Percentiles rank a stretch among this genome's conserved stretches.
phyloP scores from a whole-genome alignment of 2,888 invertebrate genomes.

The Watsonalla cultraria region DNA sequence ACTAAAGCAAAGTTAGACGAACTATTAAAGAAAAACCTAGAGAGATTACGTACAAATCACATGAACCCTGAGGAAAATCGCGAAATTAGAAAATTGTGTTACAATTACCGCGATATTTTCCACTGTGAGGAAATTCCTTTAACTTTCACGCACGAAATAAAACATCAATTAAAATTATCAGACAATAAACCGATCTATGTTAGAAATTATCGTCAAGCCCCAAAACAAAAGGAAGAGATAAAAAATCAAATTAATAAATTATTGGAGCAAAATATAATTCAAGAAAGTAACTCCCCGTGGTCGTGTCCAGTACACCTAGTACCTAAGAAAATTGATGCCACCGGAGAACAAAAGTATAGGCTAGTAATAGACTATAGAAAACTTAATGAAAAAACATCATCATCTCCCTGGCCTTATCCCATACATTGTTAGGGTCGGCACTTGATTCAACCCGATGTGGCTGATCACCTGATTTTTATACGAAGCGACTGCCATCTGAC shows the following conservation, averaged over 20 bases:
- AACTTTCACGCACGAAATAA: constrained; percentile 28
- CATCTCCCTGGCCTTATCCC: too few species aligned
- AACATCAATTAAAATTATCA: constrained; percentile 33
- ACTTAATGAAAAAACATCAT: too few species aligned
- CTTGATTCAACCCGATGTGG: too few species aligned
- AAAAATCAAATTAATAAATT: too few species aligned
- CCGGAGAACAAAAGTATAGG: too few species aligned
- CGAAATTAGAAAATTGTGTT: constrained; percentile 22
- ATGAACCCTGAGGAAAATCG: constrained; percentile 31
- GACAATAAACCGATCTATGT: constrained; percentile 20
- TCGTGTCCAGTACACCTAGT: too few species aligned
- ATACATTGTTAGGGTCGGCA: too few species aligned
- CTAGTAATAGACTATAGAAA: too few species aligned
- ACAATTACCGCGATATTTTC: constrained; percentile 33
- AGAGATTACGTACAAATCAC: constrained; percentile 13
- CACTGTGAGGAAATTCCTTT: constrained; percentile 29
- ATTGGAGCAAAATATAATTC: too few species aligned
- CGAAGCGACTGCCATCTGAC: too few species aligned
- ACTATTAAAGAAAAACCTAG: constrained; percentile 11
- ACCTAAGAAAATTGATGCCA: background rate
- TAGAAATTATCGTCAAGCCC: constrained; percentile 13
- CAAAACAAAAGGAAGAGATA: constrained; percentile 8
- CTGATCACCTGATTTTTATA: too few species aligned
- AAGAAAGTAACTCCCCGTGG: too few species aligned
- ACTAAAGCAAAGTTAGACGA: constrained; percentile 4